Evolutionary conservation across 2,888 invertebrate genomes (phyloP).

Genomic region (Stictocephala bisonia): DNA sequence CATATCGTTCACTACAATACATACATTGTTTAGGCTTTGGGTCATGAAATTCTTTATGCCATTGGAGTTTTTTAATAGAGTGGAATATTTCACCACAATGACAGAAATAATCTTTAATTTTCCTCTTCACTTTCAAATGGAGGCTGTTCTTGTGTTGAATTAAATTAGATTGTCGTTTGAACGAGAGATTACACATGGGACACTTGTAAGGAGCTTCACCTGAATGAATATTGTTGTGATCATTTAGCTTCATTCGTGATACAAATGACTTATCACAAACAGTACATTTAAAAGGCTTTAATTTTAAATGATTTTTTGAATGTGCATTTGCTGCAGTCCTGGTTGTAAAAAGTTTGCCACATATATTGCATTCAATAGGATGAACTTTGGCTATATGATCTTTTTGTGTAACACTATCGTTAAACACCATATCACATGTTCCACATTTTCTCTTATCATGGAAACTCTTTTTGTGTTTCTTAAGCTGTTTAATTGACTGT

Average conservation of each 20-base stretch:
- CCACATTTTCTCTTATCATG: constrained; percentile 67
- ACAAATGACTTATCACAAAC: constrained; percentile 85
- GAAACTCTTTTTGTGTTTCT: constrained; percentile 34
- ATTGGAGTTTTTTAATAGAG: constrained; percentile 83
- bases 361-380: constrained; percentile 84
- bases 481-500: constrained; percentile 49
- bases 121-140: constrained; percentile 78
- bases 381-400: constrained; percentile 79
- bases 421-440: constrained; percentile 75
- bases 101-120: constrained; percentile 79
- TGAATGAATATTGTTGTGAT: constrained; percentile 86
- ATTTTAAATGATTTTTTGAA: constrained; percentile 82
- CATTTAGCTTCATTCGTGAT: constrained; percentile 82
- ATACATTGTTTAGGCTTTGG: constrained; percentile 84
- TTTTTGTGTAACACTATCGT: constrained; percentile 75
- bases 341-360: constrained; percentile 83
- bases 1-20: constrained; percentile 88
- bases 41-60: constrained; percentile 90
- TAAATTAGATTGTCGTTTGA: constrained; percentile 85
- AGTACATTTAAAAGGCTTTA: constrained; percentile 80
- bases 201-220: constrained; percentile 85
- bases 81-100: constrained; percentile 85
- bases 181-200: constrained; percentile 81
- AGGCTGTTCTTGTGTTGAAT: constrained; percentile 85
- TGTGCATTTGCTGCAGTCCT: constrained; percentile 76